Conservation (phyloP, 2,888 invertebrate species). For the Anoplius nigerrimus region DNA sequence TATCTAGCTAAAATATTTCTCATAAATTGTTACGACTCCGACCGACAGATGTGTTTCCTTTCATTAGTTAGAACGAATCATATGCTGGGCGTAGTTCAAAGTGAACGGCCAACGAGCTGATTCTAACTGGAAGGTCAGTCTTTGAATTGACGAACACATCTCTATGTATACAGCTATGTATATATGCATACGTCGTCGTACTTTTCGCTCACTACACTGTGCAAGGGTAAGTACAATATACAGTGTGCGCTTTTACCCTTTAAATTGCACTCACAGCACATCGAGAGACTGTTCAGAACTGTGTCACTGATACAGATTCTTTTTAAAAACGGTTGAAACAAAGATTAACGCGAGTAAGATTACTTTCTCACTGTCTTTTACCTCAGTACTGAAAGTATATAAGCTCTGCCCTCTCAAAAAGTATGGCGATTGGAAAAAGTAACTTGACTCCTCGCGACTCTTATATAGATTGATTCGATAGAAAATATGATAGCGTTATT, state of each 20-base stretch:
- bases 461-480: too few species aligned
- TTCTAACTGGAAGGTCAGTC: conserved; percentile 39
- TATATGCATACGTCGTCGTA: conserved; percentile 18
- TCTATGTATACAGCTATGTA: conserved; percentile 9
- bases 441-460: too few species aligned
- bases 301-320: background rate
- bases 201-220: conserved; percentile 8
- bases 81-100: background rate
- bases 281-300: background rate
- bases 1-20: too few species aligned
- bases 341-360: too few species aligned
- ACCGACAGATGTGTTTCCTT: conserved; percentile 9
- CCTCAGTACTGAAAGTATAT: too few species aligned
- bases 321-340: background rate
- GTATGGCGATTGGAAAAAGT: too few species aligned
- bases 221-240: conserved; percentile 18
- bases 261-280: conserved; percentile 3
- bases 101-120: background rate
- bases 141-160: conserved; percentile 32
- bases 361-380: too few species aligned
- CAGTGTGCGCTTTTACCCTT: conserved; percentile 39
- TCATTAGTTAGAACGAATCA: too few species aligned
- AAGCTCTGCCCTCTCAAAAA: too few species aligned
- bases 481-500: too few species aligned
- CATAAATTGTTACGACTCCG: conserved; percentile 5